Evolutionary conservation across 1,140 invertebrate species (phyloP), one percentile per base, ranked within the genome.

Genomic region (Mycetomoellerius zeteki): DNA sequence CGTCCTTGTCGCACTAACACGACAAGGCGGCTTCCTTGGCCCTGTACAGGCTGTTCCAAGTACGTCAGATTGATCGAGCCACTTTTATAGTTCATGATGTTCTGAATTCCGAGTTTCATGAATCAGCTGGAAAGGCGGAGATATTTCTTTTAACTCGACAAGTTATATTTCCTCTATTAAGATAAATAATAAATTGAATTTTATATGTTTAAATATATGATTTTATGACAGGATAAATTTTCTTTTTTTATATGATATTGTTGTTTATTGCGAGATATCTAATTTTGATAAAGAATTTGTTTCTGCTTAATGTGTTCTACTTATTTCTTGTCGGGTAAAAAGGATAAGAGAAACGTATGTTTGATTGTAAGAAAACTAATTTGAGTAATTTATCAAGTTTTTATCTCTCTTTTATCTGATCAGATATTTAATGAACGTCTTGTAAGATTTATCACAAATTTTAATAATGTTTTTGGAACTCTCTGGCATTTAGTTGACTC

Each of bases 1-100:
- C 89, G 84, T 92, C 93, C 91, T 93, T 88, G 89, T 94, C 91
- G 37, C 80, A 47, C 85, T 64, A 71, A 84, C 60, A 60, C 64
- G 67, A 47, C 62, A 69, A 77, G 71, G 88, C 56, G 75, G 69
- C 75, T 88, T 90, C 65, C 78, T 90, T 88, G 87, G 75, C 67
- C 86, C 76, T 86, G 60, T 90, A 92, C 91, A 89, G 88, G 85
- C 86, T 72, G 78, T 88, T 92, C 72, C 90, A 92, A 64, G 85
- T 69, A 60, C 19, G 86, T 33, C 50, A 33, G 56, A 30, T 47
- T 24, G 69, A 84, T 73, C 7, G 24, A 43, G 33, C 54, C 21
- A 82, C 52, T 58, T 72, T 72, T 60, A 50, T 73, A 37, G 52
- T 82, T 54, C 24, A 7, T n/a, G 27, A 67, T 80, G 43, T 33